A percentile compares a stretch with the other conserved stretches of the same genome.
These are phyloP conservation scores for Pipistrellus pygmaeus DNA, from an alignment of 2,797 vertebrate genomes.

Conservation along the genomic window DNA sequence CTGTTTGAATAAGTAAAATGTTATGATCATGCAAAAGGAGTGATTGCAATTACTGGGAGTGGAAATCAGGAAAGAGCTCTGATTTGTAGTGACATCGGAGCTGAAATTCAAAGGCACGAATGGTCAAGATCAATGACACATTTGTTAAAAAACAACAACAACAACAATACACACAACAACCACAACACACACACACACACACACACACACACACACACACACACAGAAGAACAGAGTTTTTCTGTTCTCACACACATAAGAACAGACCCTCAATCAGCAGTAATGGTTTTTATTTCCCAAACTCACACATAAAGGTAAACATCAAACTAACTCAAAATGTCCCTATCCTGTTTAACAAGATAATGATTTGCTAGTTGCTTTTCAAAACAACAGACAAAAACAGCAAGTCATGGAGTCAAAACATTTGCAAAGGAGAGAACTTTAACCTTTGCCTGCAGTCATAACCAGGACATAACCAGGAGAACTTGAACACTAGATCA, in stretches of 20 bases:
- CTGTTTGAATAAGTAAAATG: constrained; percentile 1
- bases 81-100: background rate
- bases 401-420: background rate
- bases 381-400: background rate
- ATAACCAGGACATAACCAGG: background rate
- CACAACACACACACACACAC: too few species aligned
- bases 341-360: background rate
- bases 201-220: background rate
- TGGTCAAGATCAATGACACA: background rate
- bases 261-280: background rate
- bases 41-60: background rate
- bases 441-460: background rate
- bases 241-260: too few species aligned
- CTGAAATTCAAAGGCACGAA: background rate
- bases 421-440: background rate
- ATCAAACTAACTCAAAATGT: background rate
- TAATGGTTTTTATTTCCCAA: background rate
- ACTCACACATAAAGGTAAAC: background rate
- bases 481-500: background rate
- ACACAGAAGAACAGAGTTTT: background rate
- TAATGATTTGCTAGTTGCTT: background rate
- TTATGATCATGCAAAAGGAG: background rate
- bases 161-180: background rate
- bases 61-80: background rate
- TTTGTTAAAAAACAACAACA: background rate